Conservation (phyloP, 2,888 invertebrate species). For the Ligdia adustata region DNA sequence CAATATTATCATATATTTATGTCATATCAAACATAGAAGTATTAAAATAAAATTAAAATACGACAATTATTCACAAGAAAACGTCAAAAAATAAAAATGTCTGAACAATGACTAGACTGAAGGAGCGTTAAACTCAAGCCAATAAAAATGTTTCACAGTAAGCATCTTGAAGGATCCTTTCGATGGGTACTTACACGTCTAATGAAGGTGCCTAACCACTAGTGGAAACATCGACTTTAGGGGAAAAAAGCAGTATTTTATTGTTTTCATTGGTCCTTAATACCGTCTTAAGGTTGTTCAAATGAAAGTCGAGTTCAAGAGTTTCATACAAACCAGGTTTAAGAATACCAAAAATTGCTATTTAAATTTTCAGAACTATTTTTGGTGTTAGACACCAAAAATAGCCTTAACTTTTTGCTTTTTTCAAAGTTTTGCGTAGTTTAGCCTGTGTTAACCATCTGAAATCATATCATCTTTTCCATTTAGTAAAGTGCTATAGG, state of each 20-base stretch:
- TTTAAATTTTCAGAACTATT: too few relatives aligned
- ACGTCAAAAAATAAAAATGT: too few relatives aligned
- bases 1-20: too few relatives aligned
- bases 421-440: background rate
- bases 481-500: slow-evolving; percentile 1
- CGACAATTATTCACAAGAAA: too few relatives aligned
- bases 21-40: too few relatives aligned
- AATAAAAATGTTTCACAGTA: slow-evolving; percentile 11
- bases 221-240: background rate
- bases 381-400: too few relatives aligned
- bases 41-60: background rate
- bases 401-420: too few relatives aligned
- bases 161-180: background rate
- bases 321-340: too few relatives aligned
- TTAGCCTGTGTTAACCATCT: background rate
- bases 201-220: slow-evolving; percentile 13
- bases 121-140: slow-evolving; percentile 12
- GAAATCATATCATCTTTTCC: slow-evolving; percentile 1
- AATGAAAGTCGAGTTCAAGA: too few relatives aligned
- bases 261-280: too few relatives aligned
- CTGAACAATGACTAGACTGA: slow-evolving; percentile 3
- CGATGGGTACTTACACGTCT: slow-evolving; percentile 10
- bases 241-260: background rate
- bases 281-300: too few relatives aligned
- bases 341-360: too few relatives aligned